phyloP scores from a whole-genome alignment of 1,140 invertebrate genomes.

The Lerema accius region DNA sequence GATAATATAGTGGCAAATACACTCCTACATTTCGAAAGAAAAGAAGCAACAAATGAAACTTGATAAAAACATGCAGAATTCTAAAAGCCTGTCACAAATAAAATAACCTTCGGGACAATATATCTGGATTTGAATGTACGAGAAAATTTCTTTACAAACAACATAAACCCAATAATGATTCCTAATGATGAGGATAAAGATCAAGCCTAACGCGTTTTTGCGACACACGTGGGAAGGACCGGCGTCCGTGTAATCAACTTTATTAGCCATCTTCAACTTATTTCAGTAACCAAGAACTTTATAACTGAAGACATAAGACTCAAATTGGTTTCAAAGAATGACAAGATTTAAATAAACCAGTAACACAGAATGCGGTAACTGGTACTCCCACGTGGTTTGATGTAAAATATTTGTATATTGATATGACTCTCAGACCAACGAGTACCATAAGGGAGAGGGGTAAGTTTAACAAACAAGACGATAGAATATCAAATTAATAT shows the following conservation, averaged over 20 bases:
- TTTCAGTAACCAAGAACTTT: background rate
- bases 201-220: constrained; percentile 28
- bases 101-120: no score
- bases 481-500: background rate
- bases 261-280: constrained; percentile 6
- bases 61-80: background rate
- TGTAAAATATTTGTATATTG: constrained; percentile 27
- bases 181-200: constrained; percentile 19
- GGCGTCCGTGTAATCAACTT: constrained; percentile 25
- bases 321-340: background rate
- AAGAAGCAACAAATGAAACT: no score
- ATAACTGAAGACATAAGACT: background rate
- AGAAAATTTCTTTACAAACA: constrained; percentile 8
- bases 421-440: constrained; percentile 15
- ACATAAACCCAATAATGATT: constrained; percentile 27
- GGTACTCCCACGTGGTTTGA: constrained; percentile 22
- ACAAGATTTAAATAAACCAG: constrained; percentile 1
- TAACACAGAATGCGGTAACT: constrained; percentile 21
- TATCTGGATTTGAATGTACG: background rate
- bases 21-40: no score
- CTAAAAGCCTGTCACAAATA: background rate
- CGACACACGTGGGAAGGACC: constrained; percentile 27
- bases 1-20: no score
- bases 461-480: constrained; percentile 18
- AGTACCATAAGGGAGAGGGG: constrained; percentile 13